Conservation (phyloP, 2,797 vertebrate genomes). For the Lateolabrax maculatus region DNA sequence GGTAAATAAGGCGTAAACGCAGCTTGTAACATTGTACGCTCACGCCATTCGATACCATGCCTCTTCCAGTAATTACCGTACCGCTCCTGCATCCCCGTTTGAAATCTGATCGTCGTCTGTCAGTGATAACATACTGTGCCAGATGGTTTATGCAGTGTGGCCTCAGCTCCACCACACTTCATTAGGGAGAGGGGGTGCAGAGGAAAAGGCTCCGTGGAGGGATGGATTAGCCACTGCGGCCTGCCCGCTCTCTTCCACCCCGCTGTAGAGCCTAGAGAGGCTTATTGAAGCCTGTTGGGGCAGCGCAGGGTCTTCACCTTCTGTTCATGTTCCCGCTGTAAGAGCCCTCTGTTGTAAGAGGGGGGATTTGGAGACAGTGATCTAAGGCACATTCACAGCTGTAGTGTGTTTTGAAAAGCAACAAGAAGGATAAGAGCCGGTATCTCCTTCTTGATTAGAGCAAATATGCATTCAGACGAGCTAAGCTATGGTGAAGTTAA, state of each 20-base stretch:
- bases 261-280: slow-evolving; percentile 35
- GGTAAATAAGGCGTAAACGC: slow-evolving; percentile 74
- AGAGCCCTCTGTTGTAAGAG: slow-evolving; percentile 12
- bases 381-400: slow-evolving; percentile 44
- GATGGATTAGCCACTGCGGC: slow-evolving; percentile 45
- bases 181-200: slow-evolving; percentile 62
- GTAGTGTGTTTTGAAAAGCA: slow-evolving; percentile 60
- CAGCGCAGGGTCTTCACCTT: slow-evolving; percentile 54
- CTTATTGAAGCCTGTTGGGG: slow-evolving; percentile 35
- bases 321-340: slow-evolving; percentile 28
- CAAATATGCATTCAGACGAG: slow-evolving; percentile 36
- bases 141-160: slow-evolving; percentile 71
- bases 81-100: slow-evolving; percentile 58
- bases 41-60: slow-evolving; percentile 71
- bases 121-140: slow-evolving; percentile 67
- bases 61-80: slow-evolving; percentile 83
- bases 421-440: slow-evolving; percentile 27
- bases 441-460: slow-evolving; percentile 32
- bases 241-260: slow-evolving; percentile 27
- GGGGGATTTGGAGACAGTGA: slow-evolving; percentile 39
- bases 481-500: slow-evolving; percentile 16
- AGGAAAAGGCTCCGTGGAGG: slow-evolving; percentile 22
- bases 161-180: slow-evolving; percentile 67
- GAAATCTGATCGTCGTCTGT: slow-evolving; percentile 79
- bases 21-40: slow-evolving; percentile 76